Evolutionary conservation across 1,140 invertebrate species (phyloP).

Genomic region (Piezodorus guildinii): DNA sequence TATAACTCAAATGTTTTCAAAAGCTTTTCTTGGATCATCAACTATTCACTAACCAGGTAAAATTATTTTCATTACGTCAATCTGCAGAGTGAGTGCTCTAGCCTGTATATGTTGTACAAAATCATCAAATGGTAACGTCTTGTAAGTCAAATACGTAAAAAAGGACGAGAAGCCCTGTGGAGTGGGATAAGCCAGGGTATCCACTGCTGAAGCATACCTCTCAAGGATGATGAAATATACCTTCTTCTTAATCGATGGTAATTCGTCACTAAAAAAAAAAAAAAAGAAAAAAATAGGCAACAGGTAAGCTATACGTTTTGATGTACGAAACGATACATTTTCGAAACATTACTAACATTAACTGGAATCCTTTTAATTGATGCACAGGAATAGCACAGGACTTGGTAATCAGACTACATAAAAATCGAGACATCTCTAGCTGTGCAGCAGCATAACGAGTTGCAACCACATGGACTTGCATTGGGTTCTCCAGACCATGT

Average conservation of each 20-base stretch:
- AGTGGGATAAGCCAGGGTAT: slow-evolving; percentile 67
- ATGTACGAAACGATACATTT: neutral
- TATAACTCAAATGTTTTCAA: no score
- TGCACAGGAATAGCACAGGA: slow-evolving; percentile 49
- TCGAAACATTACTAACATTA: slow-evolving; percentile 46
- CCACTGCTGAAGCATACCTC: slow-evolving; percentile 60
- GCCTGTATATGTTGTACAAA: slow-evolving; percentile 69
- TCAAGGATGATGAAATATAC: slow-evolving; percentile 26
- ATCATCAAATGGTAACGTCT: slow-evolving; percentile 55
- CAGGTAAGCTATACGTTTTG: neutral
- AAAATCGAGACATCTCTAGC: slow-evolving; percentile 57
- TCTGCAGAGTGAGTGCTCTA: slow-evolving; percentile 71
- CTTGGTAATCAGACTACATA: slow-evolving; percentile 61
- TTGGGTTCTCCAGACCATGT: slow-evolving; percentile 43
- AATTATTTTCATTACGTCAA: slow-evolving; percentile 74
- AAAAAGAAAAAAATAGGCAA: no score
- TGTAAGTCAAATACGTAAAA: slow-evolving; percentile 71
- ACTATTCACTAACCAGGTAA: slow-evolving; percentile 40
- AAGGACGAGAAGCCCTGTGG: slow-evolving; percentile 77
- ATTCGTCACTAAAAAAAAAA: slow-evolving; percentile 24
- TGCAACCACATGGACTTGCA: slow-evolving; percentile 67
- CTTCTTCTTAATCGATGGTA: slow-evolving; percentile 21
- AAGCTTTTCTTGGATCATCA: no score
- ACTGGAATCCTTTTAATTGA: slow-evolving; percentile 60
- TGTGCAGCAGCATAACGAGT: slow-evolving; percentile 67